Base-by-base conservation (phyloP, 35 echinoderm and acorn worm species). In the Heliocidaris erythrogramma region DNA sequence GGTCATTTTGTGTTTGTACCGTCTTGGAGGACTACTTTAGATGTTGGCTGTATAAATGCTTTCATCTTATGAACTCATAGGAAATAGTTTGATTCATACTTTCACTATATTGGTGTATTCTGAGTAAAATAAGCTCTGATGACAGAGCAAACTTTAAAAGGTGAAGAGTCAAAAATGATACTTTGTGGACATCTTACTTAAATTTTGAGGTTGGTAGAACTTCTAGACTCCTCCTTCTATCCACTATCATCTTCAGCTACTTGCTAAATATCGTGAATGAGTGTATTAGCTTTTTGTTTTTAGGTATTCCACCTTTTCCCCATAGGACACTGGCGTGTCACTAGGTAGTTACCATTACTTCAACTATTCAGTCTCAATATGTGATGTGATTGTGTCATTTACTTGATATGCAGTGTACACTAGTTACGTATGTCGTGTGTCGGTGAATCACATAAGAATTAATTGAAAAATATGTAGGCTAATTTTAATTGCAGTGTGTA, bases 211-310 rank as follows among this genome's bases (percentile, higher is more conserved):
- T 78, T 78, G 18, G 65, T 8, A 78, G 21, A 5, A n/a, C 65
- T 78, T 78, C 65, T 78, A n/a, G 27, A 78, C 65, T 78, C 65
- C 65, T 78, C 65, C 65, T 56, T 11, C 52, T 78, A 78, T 27
- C 65, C 4, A 13, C 21, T 78, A 27, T 78, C 65, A 24, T 78
- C 65, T 78, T 27, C 17, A 42, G 35, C 35, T 42, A 42, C 3
- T 78, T 78, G 27, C 65, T 78, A 21, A 8, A 27, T 78, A 78
- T 29, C 27, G 65, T 78, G 65, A 78, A 7, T 78, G 65, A 78
- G 65, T 78, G 65, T 78, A 78, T 78, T 78, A 78, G 65, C 65
- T 78, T 78, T 78, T 78, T 78, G 24, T 78, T 78, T 78, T 14
- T 60, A 78, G 65, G 27, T 78, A 78, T 78, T 78, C 65, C 65